Evolutionary conservation across 2,888 invertebrate genomes (phyloP).

Genomic region (Synergus itoensis): DNA sequence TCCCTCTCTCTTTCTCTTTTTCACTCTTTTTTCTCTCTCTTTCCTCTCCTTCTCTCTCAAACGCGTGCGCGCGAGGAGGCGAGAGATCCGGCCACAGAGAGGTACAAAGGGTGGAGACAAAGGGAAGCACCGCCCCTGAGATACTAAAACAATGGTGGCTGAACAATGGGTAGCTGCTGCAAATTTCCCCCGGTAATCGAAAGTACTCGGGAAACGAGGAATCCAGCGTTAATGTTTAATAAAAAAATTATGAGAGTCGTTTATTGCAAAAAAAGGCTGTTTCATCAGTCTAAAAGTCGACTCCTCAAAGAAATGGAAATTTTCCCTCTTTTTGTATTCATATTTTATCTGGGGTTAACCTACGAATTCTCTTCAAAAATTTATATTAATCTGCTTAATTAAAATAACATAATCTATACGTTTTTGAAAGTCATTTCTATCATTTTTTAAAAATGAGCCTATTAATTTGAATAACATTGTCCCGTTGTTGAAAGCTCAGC

Average conservation of each 20-base stretch:
- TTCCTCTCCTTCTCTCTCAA: conserved; percentile 47
- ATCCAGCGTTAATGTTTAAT: background rate
- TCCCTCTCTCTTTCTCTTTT: conserved; percentile 38
- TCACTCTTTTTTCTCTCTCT: conserved; percentile 43
- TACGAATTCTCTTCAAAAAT: background rate
- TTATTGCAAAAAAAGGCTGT: conserved; percentile 1
- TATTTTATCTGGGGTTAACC: background rate
- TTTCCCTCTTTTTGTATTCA: background rate
- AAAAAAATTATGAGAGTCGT: conserved; percentile 13
- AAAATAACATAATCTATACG: background rate
- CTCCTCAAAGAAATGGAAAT: background rate
- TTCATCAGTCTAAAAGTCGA: background rate
- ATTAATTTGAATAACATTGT: too few relatives aligned
- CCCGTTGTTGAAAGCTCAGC: too few relatives aligned
- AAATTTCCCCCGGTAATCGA: conserved; percentile 71
- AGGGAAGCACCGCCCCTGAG: conserved; percentile 76
- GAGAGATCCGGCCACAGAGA: conserved; percentile 71
- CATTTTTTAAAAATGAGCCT: too few relatives aligned
- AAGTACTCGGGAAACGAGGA: conserved; percentile 56
- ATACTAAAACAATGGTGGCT: conserved; percentile 76
- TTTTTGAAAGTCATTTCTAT: too few relatives aligned
- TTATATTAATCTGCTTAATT: background rate
- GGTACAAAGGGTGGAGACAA: conserved; percentile 77
- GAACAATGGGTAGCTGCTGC: conserved; percentile 71
- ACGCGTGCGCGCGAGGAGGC: conserved; percentile 67